phyloP scores from a whole-genome alignment of 2,797 vertebrate genomes.

The Lophotriccus pileatus region DNA sequence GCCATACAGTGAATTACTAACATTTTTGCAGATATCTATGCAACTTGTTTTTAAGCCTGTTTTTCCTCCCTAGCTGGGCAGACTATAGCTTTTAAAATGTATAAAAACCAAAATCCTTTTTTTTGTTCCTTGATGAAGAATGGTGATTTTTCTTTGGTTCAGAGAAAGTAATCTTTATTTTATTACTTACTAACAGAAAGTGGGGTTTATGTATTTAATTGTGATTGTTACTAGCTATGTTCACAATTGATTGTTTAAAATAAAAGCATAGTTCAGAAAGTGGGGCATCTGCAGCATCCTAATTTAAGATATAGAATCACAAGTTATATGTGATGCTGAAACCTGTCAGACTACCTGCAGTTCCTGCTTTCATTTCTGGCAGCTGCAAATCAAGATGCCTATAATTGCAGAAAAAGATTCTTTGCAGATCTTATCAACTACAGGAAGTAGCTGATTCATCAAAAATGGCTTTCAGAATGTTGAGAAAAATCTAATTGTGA shows the following conservation, averaged over 20 bases:
- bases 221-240: not conserved
- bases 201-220: not conserved
- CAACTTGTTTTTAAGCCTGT: not conserved
- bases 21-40: not conserved
- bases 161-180: not conserved
- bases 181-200: not conserved
- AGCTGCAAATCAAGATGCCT: not conserved
- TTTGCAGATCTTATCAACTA: not conserved
- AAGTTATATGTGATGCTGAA: not conserved
- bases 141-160: not conserved
- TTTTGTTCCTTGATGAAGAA: not conserved
- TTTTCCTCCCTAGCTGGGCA: not conserved
- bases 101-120: not conserved
- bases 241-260: not conserved
- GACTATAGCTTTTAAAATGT: not conserved
- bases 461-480: not conserved
- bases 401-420: not conserved
- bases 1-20: not conserved
- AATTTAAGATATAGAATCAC: not conserved
- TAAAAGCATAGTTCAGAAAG: not conserved
- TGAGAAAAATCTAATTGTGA: not conserved
- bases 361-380: not conserved
- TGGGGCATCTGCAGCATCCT: not conserved
- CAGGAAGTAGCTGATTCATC: not conserved
- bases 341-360: not conserved